Conservation (phyloP, 2,113 vertebrate genomes). For the Campylomormyrus numenius region DNA sequence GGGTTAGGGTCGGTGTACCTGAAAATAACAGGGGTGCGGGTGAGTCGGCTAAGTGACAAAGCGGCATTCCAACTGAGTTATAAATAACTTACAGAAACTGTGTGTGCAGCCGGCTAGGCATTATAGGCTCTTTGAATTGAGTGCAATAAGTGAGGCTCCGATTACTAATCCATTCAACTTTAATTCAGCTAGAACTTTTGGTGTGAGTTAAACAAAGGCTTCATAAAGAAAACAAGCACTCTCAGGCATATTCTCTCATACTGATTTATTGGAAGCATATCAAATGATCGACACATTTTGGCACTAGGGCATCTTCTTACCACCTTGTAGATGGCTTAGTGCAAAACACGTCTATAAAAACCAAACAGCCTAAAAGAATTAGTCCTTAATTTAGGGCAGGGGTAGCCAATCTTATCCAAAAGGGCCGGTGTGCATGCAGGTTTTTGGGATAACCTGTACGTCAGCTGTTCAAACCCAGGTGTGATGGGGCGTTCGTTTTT, state of each 20-base stretch:
- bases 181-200: not conserved
- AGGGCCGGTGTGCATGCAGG: too few relatives aligned
- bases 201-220: not conserved
- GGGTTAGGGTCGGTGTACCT: not conserved
- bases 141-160: not conserved
- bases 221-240: not conserved
- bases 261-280: not conserved
- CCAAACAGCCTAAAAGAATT: not conserved
- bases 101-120: not conserved
- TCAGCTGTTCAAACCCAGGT: too few relatives aligned
- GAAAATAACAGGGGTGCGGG: too few relatives aligned
- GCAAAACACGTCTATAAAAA: not conserved
- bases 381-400: not conserved
- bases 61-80: not conserved
- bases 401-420: too few relatives aligned
- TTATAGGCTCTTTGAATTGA: not conserved
- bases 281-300: not conserved
- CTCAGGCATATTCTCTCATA: not conserved
- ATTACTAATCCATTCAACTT: not conserved
- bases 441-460: too few relatives aligned
- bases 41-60: not conserved
- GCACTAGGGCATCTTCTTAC: not conserved
- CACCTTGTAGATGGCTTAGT: not conserved
- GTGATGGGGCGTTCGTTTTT: too few relatives aligned
- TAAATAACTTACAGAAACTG: not conserved